Evolutionary conservation across 92 coral and sea anemone genomes (phyloP).

Genomic region (Porites cylindrica): DNA sequence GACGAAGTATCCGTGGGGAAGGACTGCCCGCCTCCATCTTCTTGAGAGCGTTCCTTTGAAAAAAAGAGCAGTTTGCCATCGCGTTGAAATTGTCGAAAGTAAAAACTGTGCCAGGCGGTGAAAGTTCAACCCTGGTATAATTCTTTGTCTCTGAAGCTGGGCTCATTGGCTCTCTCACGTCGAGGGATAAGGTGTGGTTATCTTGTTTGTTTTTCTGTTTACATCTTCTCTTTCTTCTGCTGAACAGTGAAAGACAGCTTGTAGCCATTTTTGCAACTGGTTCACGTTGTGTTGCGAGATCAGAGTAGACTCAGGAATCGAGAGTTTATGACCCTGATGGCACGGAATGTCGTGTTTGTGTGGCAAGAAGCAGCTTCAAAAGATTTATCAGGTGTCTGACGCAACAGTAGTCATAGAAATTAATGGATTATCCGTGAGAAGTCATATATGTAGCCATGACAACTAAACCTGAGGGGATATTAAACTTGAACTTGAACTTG

Average conservation of each 20-base stretch:
- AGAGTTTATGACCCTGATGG: not conserved
- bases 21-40: not conserved
- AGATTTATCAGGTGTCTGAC: not conserved
- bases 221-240: not conserved
- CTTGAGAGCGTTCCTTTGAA: not conserved
- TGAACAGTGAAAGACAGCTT: not conserved
- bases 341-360: not conserved
- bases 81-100: not conserved
- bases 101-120: not conserved
- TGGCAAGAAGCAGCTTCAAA: not conserved
- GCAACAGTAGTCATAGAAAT: not conserved
- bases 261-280: not conserved
- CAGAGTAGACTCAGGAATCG: not conserved
- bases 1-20: not conserved
- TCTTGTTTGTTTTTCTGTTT: not conserved
- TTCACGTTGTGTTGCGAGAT: not conserved
- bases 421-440: not conserved
- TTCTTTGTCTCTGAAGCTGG: not conserved
- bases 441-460: not conserved
- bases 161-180: not conserved
- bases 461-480: not conserved
- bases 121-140: not conserved
- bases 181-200: not conserved
- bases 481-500: too few relatives aligned
- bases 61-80: not conserved